Conservation (phyloP, 2,888 invertebrate genomes). For the Cosmia pyralina region DNA sequence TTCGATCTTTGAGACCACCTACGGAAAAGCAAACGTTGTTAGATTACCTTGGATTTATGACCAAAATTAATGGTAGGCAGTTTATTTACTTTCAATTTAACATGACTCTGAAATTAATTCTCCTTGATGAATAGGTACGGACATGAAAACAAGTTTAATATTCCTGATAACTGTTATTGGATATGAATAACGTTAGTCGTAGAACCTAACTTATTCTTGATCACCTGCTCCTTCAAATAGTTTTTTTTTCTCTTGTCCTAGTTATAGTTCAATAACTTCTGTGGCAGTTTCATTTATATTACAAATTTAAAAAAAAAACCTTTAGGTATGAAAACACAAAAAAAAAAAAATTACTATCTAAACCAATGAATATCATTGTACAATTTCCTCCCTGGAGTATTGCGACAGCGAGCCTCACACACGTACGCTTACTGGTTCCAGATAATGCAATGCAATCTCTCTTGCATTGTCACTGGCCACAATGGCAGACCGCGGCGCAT, state of each 20-base stretch:
- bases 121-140: conserved; percentile 1
- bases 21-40: conserved; percentile 53
- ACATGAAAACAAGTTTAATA: conserved; percentile 22
- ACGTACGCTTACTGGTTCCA: conserved; percentile 71
- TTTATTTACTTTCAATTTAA: conserved; percentile 30
- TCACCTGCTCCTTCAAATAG: conserved; percentile 23
- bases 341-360: conserved; percentile 1
- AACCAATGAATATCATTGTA: conserved; percentile 39
- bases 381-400: conserved; percentile 65
- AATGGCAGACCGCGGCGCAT: conserved; percentile 71
- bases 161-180: conserved; percentile 18
- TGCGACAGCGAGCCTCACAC: conserved; percentile 55
- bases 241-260: conserved; percentile 21
- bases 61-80: conserved; percentile 33
- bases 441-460: conserved; percentile 78
- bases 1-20: conserved; percentile 69
- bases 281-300: background rate
- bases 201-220: conserved; percentile 5
- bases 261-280: conserved; percentile 30
- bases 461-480: conserved; percentile 77
- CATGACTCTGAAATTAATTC: conserved; percentile 9
- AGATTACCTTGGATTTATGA: conserved; percentile 34
- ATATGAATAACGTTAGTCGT: conserved; percentile 11
- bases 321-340: too few relatives aligned
- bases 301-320: background rate